Percentiles rank a stretch among this genome's conserved stretches.
Conservation (phyloP, 2,888 invertebrate genomes). For the Cancer borealis region DNA sequence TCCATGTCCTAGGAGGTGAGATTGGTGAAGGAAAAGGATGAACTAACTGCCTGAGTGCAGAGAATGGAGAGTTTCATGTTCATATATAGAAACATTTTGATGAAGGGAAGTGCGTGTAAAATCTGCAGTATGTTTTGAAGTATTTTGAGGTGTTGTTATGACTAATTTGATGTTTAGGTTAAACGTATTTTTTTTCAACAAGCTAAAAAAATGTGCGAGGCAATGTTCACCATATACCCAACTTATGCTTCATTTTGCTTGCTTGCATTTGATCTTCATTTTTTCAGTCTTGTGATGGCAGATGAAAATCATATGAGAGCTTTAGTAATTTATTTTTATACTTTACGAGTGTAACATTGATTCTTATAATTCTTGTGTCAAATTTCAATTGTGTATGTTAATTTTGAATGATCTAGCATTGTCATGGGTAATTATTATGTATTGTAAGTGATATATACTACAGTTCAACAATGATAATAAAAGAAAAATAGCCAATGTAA, state of each 20-base stretch:
- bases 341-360: slow-evolving; percentile 28
- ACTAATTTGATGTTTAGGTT: background rate
- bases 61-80: background rate
- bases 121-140: background rate
- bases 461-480: slow-evolving; percentile 35
- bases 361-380: slow-evolving; percentile 21
- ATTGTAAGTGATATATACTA: slow-evolving; percentile 6
- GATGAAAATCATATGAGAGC: slow-evolving; percentile 30
- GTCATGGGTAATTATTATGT: slow-evolving; percentile 9
- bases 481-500: background rate
- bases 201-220: background rate
- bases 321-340: slow-evolving; percentile 38
- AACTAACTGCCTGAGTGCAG: background rate
- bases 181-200: background rate
- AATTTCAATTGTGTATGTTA: slow-evolving; percentile 16
- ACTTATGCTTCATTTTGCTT: slow-evolving; percentile 30
- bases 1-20: background rate
- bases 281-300: background rate
- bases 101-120: background rate
- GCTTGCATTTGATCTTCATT: slow-evolving; percentile 9
- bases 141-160: background rate
- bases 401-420: slow-evolving; percentile 7
- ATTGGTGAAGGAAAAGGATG: background rate
- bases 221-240: slow-evolving; percentile 9
- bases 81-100: background rate